Conservation (phyloP, 2,888 invertebrate species). For the Cactoblastis cactorum region DNA sequence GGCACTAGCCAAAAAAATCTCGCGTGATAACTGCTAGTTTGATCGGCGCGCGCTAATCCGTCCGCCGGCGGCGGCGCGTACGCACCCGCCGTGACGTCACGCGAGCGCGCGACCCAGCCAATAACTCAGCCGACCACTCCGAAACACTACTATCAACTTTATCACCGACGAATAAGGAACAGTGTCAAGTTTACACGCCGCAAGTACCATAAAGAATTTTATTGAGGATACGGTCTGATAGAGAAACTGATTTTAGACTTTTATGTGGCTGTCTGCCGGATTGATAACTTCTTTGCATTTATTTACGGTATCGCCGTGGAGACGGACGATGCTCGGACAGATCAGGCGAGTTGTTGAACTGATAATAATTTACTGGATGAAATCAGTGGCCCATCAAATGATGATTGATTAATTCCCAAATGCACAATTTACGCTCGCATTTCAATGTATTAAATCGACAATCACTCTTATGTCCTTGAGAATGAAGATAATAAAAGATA, state of each 20-base stretch:
- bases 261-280: conserved; percentile 24
- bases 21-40: conserved; percentile 47
- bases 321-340: neutral
- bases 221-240: conserved; percentile 44
- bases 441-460: too few relatives aligned
- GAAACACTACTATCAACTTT: neutral
- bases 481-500: too few relatives aligned
- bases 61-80: conserved; percentile 38
- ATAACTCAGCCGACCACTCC: neutral
- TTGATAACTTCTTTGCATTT: conserved; percentile 25
- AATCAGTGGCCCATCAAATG: too few relatives aligned
- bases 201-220: conserved; percentile 26
- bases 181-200: conserved; percentile 11
- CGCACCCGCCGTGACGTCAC: conserved; percentile 52
- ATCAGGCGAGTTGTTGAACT: neutral
- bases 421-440: too few relatives aligned
- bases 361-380: too few relatives aligned
- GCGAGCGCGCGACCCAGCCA: conserved; percentile 43
- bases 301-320: conserved; percentile 19
- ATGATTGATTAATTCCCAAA: too few relatives aligned
- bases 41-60: conserved; percentile 51
- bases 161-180: neutral
- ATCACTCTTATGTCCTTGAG: too few relatives aligned
- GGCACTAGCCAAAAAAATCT: conserved; percentile 36
- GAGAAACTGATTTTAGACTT: conserved; percentile 36